Evolutionary conservation across 2,113 vertebrate species (phyloP).

Genomic region (Brachyhypopomus occidentalis): DNA sequence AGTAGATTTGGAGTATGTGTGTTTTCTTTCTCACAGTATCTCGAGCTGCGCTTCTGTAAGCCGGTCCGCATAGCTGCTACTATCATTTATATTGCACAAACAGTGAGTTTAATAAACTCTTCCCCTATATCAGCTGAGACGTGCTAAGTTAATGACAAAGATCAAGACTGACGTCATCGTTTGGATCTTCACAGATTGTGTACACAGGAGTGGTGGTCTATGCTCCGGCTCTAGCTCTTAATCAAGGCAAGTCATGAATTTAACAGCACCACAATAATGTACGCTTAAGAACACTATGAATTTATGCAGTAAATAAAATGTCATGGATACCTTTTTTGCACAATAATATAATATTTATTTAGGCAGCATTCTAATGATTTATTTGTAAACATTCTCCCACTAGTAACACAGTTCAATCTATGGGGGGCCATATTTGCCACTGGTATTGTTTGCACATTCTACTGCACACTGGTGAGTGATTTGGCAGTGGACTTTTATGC

Average conservation of each 20-base stretch:
- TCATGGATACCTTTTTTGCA: not conserved
- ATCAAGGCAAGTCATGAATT: slow-evolving; percentile 80
- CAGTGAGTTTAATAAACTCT: slow-evolving; percentile 65
- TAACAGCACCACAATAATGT: not conserved
- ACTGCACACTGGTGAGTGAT: slow-evolving; percentile 81
- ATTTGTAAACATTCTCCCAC: slow-evolving; percentile 42
- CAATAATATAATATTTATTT: not conserved
- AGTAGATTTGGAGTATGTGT: not conserved
- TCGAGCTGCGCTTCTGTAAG: slow-evolving; percentile 83
- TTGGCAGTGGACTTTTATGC: not conserved
- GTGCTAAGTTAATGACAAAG: not conserved
- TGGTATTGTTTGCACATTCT: slow-evolving; percentile 86
- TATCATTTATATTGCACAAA: slow-evolving; percentile 79
- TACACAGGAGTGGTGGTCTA: slow-evolving; percentile 85
- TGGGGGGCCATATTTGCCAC: slow-evolving; percentile 88
- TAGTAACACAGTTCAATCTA: slow-evolving; percentile 88
- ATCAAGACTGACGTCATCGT: not conserved
- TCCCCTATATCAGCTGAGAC: not conserved
- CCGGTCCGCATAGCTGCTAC: slow-evolving; percentile 76
- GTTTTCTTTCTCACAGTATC: slow-evolving; percentile 69
- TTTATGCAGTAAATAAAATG: slow-evolving; percentile 5
- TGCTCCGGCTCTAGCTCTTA: slow-evolving; percentile 83
- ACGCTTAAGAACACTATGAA: not conserved
- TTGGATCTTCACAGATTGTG: slow-evolving; percentile 70
- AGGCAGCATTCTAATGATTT: not conserved